Conservation (phyloP, 2,888 invertebrate species). For the Drosophila mulleri region DNA sequence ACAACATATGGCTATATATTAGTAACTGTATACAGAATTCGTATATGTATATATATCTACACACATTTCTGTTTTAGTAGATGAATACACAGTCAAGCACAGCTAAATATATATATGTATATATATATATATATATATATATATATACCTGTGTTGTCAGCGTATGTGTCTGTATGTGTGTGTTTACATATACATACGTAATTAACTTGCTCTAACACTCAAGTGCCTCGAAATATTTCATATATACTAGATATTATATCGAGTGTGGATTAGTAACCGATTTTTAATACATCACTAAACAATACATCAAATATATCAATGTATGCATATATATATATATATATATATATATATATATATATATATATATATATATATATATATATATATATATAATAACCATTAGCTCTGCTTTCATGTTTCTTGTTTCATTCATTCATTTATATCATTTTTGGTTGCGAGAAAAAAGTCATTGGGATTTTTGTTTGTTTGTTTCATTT, state of each 20-base stretch:
- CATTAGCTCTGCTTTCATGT: conserved; percentile 28
- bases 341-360: conserved; percentile 12
- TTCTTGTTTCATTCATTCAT: not conserved
- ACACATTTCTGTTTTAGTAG: conserved; percentile 9
- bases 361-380: conserved; percentile 6
- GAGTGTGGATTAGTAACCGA: conserved; percentile 36
- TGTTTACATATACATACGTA: conserved; percentile 5
- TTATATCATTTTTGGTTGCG: conserved; percentile 28
- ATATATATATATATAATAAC: conserved; percentile 13
- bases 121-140: conserved; percentile 4
- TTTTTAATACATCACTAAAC: conserved; percentile 40
- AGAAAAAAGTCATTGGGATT: conserved; percentile 71
- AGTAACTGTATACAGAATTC: conserved; percentile 41
- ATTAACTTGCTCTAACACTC: not conserved
- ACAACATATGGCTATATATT: conserved; percentile 44
- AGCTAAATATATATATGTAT: not conserved
- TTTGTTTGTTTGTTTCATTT: conserved; percentile 47
- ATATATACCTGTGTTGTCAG: not conserved
- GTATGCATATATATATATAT: conserved; percentile 19
- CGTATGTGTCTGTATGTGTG: too few species aligned
- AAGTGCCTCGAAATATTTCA: conserved; percentile 13
- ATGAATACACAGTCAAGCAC: conserved; percentile 23
- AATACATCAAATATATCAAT: conserved; percentile 14
- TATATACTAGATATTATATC: conserved; percentile 7
- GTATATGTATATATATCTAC: conserved; percentile 14